Percentiles rank a stretch among this genome's conserved stretches.
phyloP scores from a whole-genome alignment of 2,888 invertebrate genomes.

The Nomada flava region DNA sequence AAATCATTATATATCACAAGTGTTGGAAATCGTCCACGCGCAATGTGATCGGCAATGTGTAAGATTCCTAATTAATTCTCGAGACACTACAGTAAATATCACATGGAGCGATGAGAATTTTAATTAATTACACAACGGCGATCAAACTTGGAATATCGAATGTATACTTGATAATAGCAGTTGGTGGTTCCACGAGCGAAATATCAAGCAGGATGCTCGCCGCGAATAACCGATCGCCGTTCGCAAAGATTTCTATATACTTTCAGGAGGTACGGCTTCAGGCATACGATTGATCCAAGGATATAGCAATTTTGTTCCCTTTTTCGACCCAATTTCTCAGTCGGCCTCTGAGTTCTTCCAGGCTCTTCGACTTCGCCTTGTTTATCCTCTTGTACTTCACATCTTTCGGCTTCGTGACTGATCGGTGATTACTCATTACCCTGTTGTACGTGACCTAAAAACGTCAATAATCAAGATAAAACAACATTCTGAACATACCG shows the following conservation, averaged over 20 bases:
- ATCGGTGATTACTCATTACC: conserved; percentile 95
- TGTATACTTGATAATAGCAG: no score
- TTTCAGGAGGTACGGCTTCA: conserved; percentile 69
- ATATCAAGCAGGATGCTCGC: not conserved
- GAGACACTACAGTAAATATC: conserved; percentile 71
- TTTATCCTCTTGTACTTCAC: conserved; percentile 96
- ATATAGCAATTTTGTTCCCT: conserved; percentile 88
- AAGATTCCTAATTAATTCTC: conserved; percentile 55
- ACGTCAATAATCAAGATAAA: not conserved
- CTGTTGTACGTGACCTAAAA: conserved; percentile 90
- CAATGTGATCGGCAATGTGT: conserved; percentile 30
- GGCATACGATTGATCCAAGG: conserved; percentile 87
- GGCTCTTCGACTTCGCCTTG: conserved; percentile 95
- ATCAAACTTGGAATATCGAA: conserved; percentile 21
- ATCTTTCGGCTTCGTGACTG: conserved; percentile 95
- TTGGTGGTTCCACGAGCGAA: not conserved
- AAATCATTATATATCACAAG: conserved; percentile 70
- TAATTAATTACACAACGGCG: conserved; percentile 56
- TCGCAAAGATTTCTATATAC: conserved; percentile 48
- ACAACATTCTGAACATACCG: no score
- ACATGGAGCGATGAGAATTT: conserved; percentile 66
- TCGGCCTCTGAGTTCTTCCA: conserved; percentile 93
- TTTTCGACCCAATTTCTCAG: conserved; percentile 95
- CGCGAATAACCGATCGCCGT: conserved; percentile 12
- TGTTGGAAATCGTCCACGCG: conserved; percentile 58